Conservation (phyloP, 2,797 vertebrate genomes). For the Peromyscus attwateri region DNA sequence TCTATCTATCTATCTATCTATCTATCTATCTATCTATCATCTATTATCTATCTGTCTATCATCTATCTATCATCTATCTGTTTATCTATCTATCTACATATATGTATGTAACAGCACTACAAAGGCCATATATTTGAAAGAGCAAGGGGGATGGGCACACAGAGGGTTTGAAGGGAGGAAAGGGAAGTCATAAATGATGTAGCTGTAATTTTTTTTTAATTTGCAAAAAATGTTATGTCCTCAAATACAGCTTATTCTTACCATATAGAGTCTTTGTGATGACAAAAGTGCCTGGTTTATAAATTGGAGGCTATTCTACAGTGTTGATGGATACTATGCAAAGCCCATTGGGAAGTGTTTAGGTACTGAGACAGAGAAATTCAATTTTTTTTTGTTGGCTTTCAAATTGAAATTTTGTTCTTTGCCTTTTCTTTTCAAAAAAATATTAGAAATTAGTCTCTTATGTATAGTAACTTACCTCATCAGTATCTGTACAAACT, state of each 20-base stretch:
- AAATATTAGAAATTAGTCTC: constrained; percentile 39
- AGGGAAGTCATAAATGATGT: not conserved
- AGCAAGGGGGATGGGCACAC: not conserved
- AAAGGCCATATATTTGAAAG: not conserved
- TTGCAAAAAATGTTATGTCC: not conserved
- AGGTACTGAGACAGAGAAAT: constrained; percentile 51
- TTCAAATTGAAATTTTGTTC: constrained; percentile 55
- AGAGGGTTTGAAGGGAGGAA: not conserved
- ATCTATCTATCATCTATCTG: no score
- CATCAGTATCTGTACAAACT: not conserved
- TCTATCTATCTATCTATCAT: not conserved
- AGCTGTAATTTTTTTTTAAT: not conserved
- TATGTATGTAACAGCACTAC: not conserved
- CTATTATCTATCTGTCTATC: no score
- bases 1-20: not conserved
- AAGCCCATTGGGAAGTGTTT: constrained; percentile 24
- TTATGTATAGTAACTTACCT: not conserved
- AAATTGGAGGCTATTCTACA: constrained; percentile 34
- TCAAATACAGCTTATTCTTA: constrained; percentile 23
- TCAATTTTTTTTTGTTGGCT: constrained; percentile 56
- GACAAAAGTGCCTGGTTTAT: constrained; percentile 15
- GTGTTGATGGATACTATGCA: constrained; percentile 14
- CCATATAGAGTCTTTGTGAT: not conserved
- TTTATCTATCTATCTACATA: not conserved
- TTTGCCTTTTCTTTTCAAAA: constrained; percentile 60